phyloP scores from a whole-genome alignment of 2,113 vertebrate genomes.

The Morone chrysops region DNA sequence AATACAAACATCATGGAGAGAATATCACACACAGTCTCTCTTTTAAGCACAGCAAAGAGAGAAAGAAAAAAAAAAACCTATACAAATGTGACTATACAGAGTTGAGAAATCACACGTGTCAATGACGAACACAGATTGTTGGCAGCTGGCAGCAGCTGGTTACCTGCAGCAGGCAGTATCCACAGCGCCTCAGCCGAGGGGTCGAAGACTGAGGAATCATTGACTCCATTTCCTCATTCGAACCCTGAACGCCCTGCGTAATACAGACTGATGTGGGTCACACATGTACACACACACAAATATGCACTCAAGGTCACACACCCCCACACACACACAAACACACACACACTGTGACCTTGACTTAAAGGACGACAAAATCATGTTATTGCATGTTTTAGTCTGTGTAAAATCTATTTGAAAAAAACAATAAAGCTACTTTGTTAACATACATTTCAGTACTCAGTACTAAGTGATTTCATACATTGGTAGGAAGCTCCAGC shows the following conservation, averaged over 20 bases:
- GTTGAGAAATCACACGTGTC: background rate
- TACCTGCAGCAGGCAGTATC: conserved; percentile 93
- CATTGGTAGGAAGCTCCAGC: background rate
- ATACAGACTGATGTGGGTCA: conserved; percentile 37
- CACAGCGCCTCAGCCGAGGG: conserved; percentile 86
- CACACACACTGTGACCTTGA: background rate
- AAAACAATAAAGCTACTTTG: background rate
- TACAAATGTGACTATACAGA: background rate
- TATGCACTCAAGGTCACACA: background rate
- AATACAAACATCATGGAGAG: background rate
- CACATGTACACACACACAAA: background rate
- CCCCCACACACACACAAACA: background rate
- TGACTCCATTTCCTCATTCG: conserved; percentile 81
- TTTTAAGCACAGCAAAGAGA: too few relatives aligned
- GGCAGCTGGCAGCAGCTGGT: background rate
- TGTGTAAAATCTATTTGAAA: background rate
- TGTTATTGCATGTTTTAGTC: background rate
- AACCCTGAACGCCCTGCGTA: conserved; percentile 39
- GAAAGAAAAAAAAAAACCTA: too few relatives aligned
- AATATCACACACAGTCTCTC: too few relatives aligned
- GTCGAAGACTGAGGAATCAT: conserved; percentile 75
- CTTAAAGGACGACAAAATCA: background rate
- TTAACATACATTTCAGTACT: background rate
- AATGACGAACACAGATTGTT: background rate
- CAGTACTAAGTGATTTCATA: background rate